These are phyloP conservation scores for Plebejus anna DNA, from an alignment of 2,888 invertebrate species.

Conservation along the genomic window DNA sequence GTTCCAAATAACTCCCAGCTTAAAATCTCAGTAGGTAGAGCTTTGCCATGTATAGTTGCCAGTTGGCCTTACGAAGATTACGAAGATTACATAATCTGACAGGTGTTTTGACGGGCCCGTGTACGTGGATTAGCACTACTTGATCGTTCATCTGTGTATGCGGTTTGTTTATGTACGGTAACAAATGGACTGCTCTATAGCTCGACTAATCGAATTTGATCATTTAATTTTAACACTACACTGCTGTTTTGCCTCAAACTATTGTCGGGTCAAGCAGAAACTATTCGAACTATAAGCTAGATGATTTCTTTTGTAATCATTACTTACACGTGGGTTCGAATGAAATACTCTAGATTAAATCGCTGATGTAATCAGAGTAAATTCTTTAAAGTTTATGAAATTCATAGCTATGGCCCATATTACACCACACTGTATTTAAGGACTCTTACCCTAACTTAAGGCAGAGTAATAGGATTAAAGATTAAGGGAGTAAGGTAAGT, in stretches of 20 bases:
- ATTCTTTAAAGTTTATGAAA: not conserved
- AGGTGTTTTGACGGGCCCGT: not conserved
- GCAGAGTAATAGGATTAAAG: too few species aligned
- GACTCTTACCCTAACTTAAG: too few species aligned
- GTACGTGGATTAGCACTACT: slow-evolving; percentile 18
- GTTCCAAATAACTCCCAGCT: too few species aligned
- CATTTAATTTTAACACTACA: slow-evolving; percentile 1
- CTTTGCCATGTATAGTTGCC: not conserved
- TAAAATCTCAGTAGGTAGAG: not conserved
- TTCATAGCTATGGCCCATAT: not conserved
- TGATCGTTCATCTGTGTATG: slow-evolving; percentile 5
- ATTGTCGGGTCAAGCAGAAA: slow-evolving; percentile 7
- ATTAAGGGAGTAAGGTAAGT: too few species aligned
- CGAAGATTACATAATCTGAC: not conserved
- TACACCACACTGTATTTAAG: too few species aligned
- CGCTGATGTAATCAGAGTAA: not conserved
- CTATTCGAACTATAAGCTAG: slow-evolving; percentile 12
- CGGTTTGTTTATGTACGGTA: slow-evolving; percentile 1
- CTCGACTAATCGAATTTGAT: slow-evolving; percentile 9
- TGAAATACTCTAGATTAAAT: not conserved
- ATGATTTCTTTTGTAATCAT: slow-evolving; percentile 16
- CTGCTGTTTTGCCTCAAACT: not conserved
- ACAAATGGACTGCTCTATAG: not conserved
- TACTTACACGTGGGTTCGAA: not conserved
- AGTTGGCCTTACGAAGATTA: not conserved